phyloP scores from a whole-genome alignment of 2,888 invertebrate species.

The Drosophila villosipedis region DNA sequence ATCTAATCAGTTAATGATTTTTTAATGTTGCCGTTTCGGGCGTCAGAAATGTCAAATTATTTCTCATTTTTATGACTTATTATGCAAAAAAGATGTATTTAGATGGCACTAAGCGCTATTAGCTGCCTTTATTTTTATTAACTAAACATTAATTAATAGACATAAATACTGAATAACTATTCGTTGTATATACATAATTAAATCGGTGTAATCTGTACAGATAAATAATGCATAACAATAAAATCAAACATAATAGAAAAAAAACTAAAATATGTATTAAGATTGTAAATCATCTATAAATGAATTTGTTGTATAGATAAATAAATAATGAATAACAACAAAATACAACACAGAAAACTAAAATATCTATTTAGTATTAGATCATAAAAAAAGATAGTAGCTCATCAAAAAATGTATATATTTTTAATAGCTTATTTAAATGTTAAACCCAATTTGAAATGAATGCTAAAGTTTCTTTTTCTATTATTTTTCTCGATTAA shows the following conservation, averaged over 20 bases:
- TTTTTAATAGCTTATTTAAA: not conserved
- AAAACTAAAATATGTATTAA: not conserved
- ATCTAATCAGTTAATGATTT: constrained; percentile 4
- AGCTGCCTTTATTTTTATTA: not conserved
- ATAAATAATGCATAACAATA: not conserved
- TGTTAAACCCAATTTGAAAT: not conserved
- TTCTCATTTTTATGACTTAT: constrained; percentile 14
- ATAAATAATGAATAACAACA: not conserved
- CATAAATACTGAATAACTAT: not conserved
- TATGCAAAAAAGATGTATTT: constrained; percentile 3
- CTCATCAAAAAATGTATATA: not conserved
- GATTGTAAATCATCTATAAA: not conserved
- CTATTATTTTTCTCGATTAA: not conserved
- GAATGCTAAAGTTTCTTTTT: not conserved
- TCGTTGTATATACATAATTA: not conserved
- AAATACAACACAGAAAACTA: not conserved
- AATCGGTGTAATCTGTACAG: not conserved
- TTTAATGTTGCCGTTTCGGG: not conserved
- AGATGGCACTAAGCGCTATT: not conserved
- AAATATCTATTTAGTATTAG: not conserved
- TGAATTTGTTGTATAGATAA: too few relatives aligned
- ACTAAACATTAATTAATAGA: not conserved
- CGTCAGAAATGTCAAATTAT: constrained; percentile 33
- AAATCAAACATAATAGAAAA: not conserved
- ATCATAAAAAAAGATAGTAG: not conserved